These are phyloP conservation scores for Chrysomallon squamiferum DNA, from an alignment of 1,140 invertebrate species.

Conservation along the genomic window DNA sequence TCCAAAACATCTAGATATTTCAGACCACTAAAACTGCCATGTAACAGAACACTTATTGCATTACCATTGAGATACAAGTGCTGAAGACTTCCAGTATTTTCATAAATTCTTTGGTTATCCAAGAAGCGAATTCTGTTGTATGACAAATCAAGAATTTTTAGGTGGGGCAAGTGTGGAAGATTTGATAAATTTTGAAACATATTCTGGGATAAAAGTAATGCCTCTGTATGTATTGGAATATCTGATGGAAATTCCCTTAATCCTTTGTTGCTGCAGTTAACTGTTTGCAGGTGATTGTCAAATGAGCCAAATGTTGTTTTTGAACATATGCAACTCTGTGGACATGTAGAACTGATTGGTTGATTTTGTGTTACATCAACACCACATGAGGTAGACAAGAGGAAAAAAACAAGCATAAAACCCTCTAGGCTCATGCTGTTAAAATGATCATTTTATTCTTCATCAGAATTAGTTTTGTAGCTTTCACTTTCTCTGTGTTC, in stretches of 20 bases:
- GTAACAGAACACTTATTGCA: constrained; percentile 29
- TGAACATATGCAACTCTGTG: constrained; percentile 1
- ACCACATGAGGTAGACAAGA: background rate
- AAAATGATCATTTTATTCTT: background rate
- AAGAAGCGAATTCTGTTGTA: constrained; percentile 38
- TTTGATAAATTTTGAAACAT: constrained; percentile 32
- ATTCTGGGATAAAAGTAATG: constrained; percentile 43
- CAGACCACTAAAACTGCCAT: constrained; percentile 51
- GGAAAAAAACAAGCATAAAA: background rate
- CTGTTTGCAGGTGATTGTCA: constrained; percentile 19
- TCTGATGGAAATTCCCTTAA: constrained; percentile 28
- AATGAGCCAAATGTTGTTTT: background rate
- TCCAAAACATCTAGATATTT: constrained; percentile 39
- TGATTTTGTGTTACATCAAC: constrained; percentile 6
- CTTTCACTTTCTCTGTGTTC: background rate
- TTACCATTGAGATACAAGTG: constrained; percentile 46
- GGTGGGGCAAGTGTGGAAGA: constrained; percentile 27
- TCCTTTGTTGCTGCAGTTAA: constrained; percentile 42
- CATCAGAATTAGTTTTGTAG: background rate
- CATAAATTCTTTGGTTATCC: constrained; percentile 37
- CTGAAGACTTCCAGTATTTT: constrained; percentile 33
- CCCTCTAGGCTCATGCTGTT: background rate
- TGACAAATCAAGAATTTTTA: constrained; percentile 46
- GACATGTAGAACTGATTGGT: constrained; percentile 1
- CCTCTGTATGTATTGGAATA: constrained; percentile 40